phyloP scores from a whole-genome alignment of 1,140 invertebrate species.

The Chelonus insularis region DNA sequence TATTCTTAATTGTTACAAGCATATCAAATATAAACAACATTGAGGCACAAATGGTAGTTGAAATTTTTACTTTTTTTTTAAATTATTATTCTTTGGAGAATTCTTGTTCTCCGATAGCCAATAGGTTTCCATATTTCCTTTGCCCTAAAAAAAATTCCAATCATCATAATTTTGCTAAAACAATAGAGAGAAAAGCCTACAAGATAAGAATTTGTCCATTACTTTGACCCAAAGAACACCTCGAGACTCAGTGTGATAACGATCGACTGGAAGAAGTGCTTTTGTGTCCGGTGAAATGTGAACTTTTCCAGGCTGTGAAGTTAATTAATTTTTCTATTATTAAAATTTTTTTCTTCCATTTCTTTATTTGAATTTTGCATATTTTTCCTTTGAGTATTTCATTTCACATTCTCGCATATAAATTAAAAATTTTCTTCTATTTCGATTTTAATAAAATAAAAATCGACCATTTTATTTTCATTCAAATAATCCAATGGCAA shows the following conservation, averaged over 20 bases:
- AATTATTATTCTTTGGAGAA: slow-evolving; percentile 30
- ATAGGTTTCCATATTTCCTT: slow-evolving; percentile 85
- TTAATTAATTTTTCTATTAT: not conserved
- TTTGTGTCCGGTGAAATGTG: slow-evolving; percentile 74
- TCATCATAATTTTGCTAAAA: not conserved
- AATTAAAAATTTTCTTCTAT: no score
- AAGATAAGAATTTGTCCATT: slow-evolving; percentile 30
- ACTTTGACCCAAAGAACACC: slow-evolving; percentile 79
- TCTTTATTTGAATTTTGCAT: no score
- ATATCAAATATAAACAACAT: not conserved
- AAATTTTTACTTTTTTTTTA: not conserved
- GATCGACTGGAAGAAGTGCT: slow-evolving; percentile 64
- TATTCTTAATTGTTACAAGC: not conserved
- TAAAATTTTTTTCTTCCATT: no score
- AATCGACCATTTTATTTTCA: no score
- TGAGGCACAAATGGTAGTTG: not conserved
- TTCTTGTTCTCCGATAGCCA: slow-evolving; percentile 70
- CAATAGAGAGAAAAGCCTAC: not conserved
- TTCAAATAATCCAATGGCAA: no score
- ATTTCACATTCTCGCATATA: no score
- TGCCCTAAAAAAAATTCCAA: slow-evolving; percentile 65
- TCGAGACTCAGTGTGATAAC: slow-evolving; percentile 67
- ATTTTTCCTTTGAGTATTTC: no score
- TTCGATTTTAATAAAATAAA: not conserved
- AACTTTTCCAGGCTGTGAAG: slow-evolving; percentile 68